These are phyloP conservation scores for Ginglymostoma cirratum DNA, from an alignment of 2,113 vertebrate genomes.

Conservation along the genomic window DNA sequence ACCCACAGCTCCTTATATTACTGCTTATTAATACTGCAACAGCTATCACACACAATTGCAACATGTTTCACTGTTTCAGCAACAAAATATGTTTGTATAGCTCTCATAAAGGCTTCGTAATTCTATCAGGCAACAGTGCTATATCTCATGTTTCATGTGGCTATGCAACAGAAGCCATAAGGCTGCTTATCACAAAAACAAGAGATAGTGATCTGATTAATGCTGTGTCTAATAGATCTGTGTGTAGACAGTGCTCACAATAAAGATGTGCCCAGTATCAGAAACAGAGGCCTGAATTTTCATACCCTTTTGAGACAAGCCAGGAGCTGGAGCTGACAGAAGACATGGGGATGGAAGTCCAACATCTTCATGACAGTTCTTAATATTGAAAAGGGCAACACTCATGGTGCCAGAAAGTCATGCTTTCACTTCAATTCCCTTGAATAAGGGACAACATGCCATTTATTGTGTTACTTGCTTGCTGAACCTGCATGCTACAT, in stretches of 20 bases:
- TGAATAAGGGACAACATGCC: no score
- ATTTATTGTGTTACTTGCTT: no score
- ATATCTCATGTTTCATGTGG: not conserved
- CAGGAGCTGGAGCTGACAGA: no score
- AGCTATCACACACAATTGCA: not conserved
- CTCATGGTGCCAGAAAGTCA: no score
- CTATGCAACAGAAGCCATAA: not conserved
- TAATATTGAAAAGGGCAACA: no score
- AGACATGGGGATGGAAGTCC: no score
- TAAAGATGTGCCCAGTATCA: not conserved
- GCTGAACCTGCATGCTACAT: no score
- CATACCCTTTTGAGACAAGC: no score
- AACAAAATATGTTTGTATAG: not conserved
- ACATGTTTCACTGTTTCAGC: not conserved
- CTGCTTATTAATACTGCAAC: constrained; percentile 1
- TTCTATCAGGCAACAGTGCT: not conserved
- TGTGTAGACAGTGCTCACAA: not conserved
- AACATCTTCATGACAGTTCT: no score
- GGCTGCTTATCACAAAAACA: not conserved
- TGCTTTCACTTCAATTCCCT: no score
- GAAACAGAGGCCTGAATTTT: not conserved
- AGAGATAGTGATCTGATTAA: not conserved
- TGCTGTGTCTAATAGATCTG: not conserved
- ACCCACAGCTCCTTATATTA: not conserved
- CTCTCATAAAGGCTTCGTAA: not conserved